Conservation (phyloP, 2,888 invertebrate species). For the Andrena bicolor region DNA sequence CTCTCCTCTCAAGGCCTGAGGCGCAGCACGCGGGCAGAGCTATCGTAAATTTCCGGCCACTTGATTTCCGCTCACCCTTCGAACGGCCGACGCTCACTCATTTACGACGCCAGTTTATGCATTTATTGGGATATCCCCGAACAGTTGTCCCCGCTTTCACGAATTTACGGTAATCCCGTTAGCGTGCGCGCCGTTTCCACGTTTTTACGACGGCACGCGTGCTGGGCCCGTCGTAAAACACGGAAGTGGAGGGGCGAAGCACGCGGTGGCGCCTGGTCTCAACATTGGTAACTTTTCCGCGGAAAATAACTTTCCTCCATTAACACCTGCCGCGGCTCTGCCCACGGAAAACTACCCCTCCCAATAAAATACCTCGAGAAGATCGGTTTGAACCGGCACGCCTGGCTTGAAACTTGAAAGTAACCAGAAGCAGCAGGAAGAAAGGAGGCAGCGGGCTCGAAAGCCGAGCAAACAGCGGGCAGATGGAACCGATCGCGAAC, state of each 20-base stretch:
- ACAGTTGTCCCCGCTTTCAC: not conserved
- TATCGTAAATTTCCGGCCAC: conserved; percentile 49
- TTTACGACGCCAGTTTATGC: conserved; percentile 41
- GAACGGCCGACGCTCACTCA: not conserved
- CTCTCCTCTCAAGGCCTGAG: conserved; percentile 12
- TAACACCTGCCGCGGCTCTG: too few relatives aligned
- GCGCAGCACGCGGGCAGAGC: conserved; percentile 3
- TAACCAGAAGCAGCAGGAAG: too few relatives aligned
- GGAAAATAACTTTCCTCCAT: too few relatives aligned
- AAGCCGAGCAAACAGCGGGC: not conserved
- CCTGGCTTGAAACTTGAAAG: too few relatives aligned
- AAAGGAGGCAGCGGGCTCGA: too few relatives aligned
- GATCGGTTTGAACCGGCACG: too few relatives aligned
- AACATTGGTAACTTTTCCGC: not conserved
- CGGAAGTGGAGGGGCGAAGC: not conserved
- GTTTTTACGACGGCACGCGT: conserved; percentile 38
- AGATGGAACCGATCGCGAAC: not conserved
- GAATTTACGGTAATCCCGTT: conserved; percentile 40
- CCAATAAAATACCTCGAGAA: too few relatives aligned
- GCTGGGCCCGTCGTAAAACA: not conserved
- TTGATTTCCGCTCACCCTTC: conserved; percentile 23
- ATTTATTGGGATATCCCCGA: conserved; percentile 33
- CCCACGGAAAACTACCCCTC: too few relatives aligned
- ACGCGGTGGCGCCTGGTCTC: not conserved
- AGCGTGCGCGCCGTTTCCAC: not conserved